Base-by-base conservation (phyloP, 2,888 invertebrate species). In the Phyto melanocephala region DNA sequence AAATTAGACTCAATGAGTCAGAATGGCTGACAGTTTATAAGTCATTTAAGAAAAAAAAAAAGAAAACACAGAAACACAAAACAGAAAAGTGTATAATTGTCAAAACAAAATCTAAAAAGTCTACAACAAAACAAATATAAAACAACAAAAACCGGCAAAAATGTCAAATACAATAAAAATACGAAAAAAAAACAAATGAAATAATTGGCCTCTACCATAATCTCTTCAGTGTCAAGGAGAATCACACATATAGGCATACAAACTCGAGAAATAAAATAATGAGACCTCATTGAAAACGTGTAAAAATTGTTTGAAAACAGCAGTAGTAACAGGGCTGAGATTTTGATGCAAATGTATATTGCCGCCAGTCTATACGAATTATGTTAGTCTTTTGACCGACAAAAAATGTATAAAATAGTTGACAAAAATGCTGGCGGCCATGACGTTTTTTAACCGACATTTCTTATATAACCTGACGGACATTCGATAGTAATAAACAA, bases 1-100 rank as follows among this genome's bases (percentile, higher is more conserved):
- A 77, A 76, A 77, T 77, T 62, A 77, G 60, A 68, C 22, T 67
- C 40, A 35, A 65, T 78, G 65, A 78, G 37, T 78, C 78, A 78
- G 35, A 42, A 1, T 52, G 2, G 28, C 15, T 37, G 11, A 7
- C 17, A 42, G 17, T 7, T 17, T 28, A 10, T 13, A 13, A 4
- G 15, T 11, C 33, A 47, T 8, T 17, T n/a, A 60, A 42, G 20
- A 37, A n/a, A 45, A 45, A 4, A 45, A 28, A 45, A 4, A 45
- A 28, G 8, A 28, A 33, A 63, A 63, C 24, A 47, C 40, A 22
- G n/a, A 54, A 13, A 42, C 8, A 60, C 20, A 45, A 63, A 63
- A 37, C 17, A 37, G 8, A 65, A 35, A 40, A 11, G 13, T 35
- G 35, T 56, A 35, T 33, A 56, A 65, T 42, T 70, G 70, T 63